Evolutionary conservation across 1,140 invertebrate genomes (phyloP), one percentile per base, ranked within the genome.

Genomic region (Drosophila suzukii): DNA sequence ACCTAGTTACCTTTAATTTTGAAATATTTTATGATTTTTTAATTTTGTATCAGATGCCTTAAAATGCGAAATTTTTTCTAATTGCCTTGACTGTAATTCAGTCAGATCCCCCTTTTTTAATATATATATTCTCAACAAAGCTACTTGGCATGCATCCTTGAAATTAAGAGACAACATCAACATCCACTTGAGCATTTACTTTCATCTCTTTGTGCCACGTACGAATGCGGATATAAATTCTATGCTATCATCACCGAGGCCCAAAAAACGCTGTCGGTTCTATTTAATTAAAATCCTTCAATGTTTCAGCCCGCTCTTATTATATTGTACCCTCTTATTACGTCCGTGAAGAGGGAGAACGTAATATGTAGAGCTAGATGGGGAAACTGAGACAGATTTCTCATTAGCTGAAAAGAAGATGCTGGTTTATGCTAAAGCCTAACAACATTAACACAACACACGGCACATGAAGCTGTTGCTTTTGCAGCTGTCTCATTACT

Each of bases 211-310:
- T 70, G 39, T 56, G 17, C 36, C 44, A 17, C 65, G 43, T 49
- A 38, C 57, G 36, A 56, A 27, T 70, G 30, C 32, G 65, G 50
- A 70, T 49, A 58, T 58, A 70, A 70, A 71, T 70, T 71, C 34
- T 57, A 71, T 71, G 67, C 34, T 49, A 44, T 47, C 56, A 46
- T 46, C 24, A 46, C 39, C 24, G 27, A 5, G 32, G 39, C 59
- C 70, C 36, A 41, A 65, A 74, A 73, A 61, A 61, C 63, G 49
- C 55, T 63, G 63, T 65, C 75, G 71, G 82, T 54, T 67, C 79
- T 88, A 86, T 86, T 86, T 86, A 86, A 86, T 86, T 89, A 86
- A 89, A 86, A 86, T 86, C 75, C 83, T 82, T 86, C 84, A 86
- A 88, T 88, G 84, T 57, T 63, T 55, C 67, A 70, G 67, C 51